Conservation (phyloP, 2,888 invertebrate genomes). For the Palloptera scutellata region DNA sequence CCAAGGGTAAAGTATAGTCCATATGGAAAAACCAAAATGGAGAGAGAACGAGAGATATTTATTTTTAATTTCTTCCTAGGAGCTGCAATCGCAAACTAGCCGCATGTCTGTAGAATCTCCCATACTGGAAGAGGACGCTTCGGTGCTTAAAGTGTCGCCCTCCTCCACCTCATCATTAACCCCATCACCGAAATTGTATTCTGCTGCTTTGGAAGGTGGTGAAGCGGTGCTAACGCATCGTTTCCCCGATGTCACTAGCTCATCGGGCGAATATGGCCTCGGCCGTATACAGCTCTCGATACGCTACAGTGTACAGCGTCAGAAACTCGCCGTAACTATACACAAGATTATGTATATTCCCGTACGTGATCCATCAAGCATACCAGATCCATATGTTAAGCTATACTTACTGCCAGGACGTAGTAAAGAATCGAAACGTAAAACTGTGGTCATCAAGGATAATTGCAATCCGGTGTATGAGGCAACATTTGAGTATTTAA, state of each 20-base stretch:
- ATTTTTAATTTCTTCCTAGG: slow-evolving; percentile 38
- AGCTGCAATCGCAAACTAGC: slow-evolving; percentile 47
- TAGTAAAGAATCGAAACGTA: slow-evolving; percentile 85
- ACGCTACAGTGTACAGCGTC: slow-evolving; percentile 83
- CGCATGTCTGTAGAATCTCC: slow-evolving; percentile 53
- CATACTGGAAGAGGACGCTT: slow-evolving; percentile 50
- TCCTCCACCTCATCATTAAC: slow-evolving; percentile 49
- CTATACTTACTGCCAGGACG: slow-evolving; percentile 85
- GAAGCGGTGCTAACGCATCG: slow-evolving; percentile 68
- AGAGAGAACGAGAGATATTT: neutral
- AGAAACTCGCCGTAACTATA: slow-evolving; percentile 82
- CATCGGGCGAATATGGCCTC: slow-evolving; percentile 77
- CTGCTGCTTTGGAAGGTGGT: slow-evolving; percentile 39
- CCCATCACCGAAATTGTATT: slow-evolving; percentile 48
- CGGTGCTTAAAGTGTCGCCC: slow-evolving; percentile 41
- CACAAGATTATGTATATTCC: slow-evolving; percentile 91
- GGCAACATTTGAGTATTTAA: slow-evolving; percentile 88
- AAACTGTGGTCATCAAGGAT: slow-evolving; percentile 83
- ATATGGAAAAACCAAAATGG: neutral
- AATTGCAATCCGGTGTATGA: slow-evolving; percentile 91
- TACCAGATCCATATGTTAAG: slow-evolving; percentile 92
- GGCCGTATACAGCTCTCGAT: slow-evolving; percentile 86
- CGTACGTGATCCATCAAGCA: slow-evolving; percentile 79
- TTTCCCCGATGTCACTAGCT: slow-evolving; percentile 69
- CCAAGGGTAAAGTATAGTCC: slow-evolving; percentile 29